Evolutionary conservation across 2,113 vertebrate genomes (phyloP).

Genomic region (Hemicordylus capensis): DNA sequence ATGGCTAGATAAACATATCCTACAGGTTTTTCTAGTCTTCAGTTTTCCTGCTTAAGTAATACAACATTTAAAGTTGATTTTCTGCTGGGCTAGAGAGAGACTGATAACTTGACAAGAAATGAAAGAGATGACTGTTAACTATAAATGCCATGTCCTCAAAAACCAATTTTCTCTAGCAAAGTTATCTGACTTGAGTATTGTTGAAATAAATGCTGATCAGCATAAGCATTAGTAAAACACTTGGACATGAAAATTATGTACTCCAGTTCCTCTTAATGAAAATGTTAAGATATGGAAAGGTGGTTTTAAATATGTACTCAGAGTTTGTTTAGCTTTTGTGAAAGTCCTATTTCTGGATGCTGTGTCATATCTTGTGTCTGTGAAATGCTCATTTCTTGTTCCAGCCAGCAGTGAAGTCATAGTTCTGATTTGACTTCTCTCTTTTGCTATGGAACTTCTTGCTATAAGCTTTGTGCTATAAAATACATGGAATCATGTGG

Average conservation of each 20-base stretch:
- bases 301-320: not conserved
- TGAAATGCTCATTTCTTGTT: not conserved
- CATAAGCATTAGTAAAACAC: not conserved
- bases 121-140: not conserved
- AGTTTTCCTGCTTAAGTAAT: conserved; percentile 1
- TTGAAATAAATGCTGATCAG: not conserved
- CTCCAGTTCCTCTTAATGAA: not conserved
- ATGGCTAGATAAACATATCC: not conserved
- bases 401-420: not conserved
- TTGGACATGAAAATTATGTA: not conserved
- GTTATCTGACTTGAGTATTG: not conserved
- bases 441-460: conserved; percentile 10
- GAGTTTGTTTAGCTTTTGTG: not conserved
- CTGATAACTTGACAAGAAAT: not conserved
- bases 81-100: not conserved
- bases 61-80: not conserved
- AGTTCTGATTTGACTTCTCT: not conserved
- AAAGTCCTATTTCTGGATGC: not conserved
- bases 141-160: not conserved
- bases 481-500: not conserved
- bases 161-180: not conserved
- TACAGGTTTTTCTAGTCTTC: not conserved
- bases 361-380: not conserved
- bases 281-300: not conserved
- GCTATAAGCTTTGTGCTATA: conserved; percentile 3